Conservation (phyloP, 1,140 invertebrate species). For the Melitaea cinxia region DNA sequence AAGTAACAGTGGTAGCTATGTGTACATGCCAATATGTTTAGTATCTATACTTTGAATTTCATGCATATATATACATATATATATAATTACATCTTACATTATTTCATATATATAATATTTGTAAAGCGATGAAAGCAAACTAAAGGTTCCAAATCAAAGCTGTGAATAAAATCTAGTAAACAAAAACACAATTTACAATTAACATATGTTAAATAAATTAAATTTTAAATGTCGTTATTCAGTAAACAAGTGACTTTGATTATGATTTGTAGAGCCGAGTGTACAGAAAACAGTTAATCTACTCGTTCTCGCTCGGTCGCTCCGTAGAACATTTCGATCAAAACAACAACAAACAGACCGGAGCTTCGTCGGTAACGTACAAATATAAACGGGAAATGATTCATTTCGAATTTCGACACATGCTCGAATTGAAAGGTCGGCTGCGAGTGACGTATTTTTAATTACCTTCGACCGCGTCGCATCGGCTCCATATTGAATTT, state of each 20-base stretch:
- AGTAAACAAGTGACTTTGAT: background rate
- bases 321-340: conserved; percentile 49
- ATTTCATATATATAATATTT: too few relatives aligned
- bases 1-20: too few relatives aligned
- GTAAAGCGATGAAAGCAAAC: too few relatives aligned
- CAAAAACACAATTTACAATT: too few relatives aligned
- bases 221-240: background rate
- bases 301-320: conserved; percentile 30
- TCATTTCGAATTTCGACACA: conserved; percentile 80
- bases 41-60: too few relatives aligned
- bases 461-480: conserved; percentile 74
- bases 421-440: conserved; percentile 77
- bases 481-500: conserved; percentile 73
- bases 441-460: conserved; percentile 81
- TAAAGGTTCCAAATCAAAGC: too few relatives aligned
- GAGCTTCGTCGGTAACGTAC: conserved; percentile 56
- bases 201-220: background rate
- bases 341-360: conserved; percentile 63
- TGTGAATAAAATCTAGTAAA: too few relatives aligned
- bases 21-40: too few relatives aligned
- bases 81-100: too few relatives aligned
- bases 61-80: too few relatives aligned
- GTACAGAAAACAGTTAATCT: conserved; percentile 46
- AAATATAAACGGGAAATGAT: conserved; percentile 79
- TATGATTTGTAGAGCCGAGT: background rate